Conservation (phyloP, 2,113 vertebrate species). For the Cyrtonyx montezumae region DNA sequence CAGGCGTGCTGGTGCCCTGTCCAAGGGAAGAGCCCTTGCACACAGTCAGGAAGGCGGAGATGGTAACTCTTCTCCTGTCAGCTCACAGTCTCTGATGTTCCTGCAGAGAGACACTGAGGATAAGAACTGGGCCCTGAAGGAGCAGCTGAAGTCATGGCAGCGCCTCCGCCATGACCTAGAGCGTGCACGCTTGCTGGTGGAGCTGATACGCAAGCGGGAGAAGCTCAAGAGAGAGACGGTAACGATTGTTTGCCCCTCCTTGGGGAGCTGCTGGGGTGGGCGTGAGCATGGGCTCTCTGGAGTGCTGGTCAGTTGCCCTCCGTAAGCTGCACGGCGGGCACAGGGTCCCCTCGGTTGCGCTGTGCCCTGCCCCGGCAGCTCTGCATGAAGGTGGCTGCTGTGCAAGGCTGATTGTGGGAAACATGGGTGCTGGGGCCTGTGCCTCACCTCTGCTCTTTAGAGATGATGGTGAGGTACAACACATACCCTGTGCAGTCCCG, state of each 20-base stretch:
- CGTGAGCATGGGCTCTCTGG: not conserved
- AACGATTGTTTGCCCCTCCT: conserved; percentile 55
- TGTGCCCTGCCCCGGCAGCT: not conserved
- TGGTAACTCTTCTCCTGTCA: conserved; percentile 2
- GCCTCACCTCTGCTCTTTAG: not conserved
- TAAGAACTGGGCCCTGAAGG: conserved; percentile 93
- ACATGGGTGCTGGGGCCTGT: not conserved
- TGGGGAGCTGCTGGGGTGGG: conserved; percentile 39
- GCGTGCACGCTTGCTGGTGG: conserved; percentile 94
- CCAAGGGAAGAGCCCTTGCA: not conserved
- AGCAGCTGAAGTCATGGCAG: conserved; percentile 99
- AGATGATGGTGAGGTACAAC: accelerated
- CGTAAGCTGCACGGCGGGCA: not conserved
- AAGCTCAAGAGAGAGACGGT: conserved; percentile 98
- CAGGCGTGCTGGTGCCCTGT: not conserved
- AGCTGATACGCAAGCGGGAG: conserved; percentile 97
- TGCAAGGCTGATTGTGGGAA: not conserved
- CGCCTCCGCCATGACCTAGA: conserved; percentile 96
- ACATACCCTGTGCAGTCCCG: accelerated
- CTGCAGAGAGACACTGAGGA: conserved; percentile 93
- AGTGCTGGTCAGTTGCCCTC: not conserved
- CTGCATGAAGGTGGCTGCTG: conserved; percentile 21
- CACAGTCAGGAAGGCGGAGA: not conserved
- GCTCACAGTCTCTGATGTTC: conserved; percentile 64
- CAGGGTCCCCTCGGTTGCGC: not conserved